Percentiles rank a stretch among this genome's conserved stretches.
Evolutionary conservation across 2,888 invertebrate species (phyloP).

Genomic region (Smittia aterrima): DNA sequence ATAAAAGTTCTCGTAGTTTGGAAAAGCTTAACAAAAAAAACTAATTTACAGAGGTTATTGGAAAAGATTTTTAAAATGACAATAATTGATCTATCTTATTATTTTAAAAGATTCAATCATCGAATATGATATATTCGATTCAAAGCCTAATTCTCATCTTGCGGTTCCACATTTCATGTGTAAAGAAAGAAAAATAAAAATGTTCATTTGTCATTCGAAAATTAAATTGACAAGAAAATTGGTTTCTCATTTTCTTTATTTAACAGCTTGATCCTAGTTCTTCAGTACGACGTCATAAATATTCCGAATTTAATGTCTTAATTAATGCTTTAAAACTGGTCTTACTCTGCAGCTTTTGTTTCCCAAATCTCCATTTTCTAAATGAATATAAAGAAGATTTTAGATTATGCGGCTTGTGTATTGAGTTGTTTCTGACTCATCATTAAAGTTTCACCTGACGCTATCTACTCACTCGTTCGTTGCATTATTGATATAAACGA

Average conservation of each 20-base stretch:
- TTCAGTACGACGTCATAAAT: not conserved
- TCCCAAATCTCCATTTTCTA: not conserved
- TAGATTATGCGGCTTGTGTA: too few species aligned
- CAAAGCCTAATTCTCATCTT: too few species aligned
- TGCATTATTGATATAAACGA: not conserved
- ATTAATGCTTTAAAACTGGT: conserved; percentile 5
- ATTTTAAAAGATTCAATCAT: too few species aligned
- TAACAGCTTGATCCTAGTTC: not conserved
- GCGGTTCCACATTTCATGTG: too few species aligned
- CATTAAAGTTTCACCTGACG: not conserved
- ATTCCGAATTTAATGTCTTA: not conserved
- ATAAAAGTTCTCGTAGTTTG: too few species aligned
- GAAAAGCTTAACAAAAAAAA: too few species aligned
- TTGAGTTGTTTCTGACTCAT: not conserved
- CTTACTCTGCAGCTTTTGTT: conserved; percentile 24
- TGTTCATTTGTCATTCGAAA: not conserved
- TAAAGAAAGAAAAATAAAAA: too few species aligned
- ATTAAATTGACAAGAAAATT: not conserved
- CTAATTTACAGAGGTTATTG: too few species aligned
- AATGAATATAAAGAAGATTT: not conserved
- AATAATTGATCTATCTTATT: too few species aligned
- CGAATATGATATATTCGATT: too few species aligned
- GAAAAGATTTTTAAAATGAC: too few species aligned
- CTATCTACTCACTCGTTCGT: not conserved
- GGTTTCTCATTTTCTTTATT: not conserved